Evolutionary conservation across 2,888 invertebrate species (phyloP).

Genomic region (Temnothorax unifasciatus): DNA sequence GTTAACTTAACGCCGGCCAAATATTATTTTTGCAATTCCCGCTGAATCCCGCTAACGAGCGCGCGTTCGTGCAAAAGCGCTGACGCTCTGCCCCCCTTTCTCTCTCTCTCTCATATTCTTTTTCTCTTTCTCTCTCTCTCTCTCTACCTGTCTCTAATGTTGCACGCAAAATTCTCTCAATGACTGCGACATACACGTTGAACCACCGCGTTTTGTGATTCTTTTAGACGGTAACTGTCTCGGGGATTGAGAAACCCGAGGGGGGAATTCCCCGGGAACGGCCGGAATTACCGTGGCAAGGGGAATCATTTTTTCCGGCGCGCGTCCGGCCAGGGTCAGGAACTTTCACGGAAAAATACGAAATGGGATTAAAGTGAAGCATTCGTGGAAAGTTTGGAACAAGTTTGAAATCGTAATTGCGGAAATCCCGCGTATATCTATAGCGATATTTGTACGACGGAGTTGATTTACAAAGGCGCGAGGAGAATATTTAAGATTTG

Average conservation of each 20-base stretch:
- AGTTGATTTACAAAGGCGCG: conserved; percentile 11
- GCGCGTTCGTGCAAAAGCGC: conserved; percentile 41
- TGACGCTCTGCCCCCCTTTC: conserved; percentile 23
- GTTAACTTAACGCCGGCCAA: conserved; percentile 45
- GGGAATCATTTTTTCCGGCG: background rate
- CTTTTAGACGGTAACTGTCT: background rate
- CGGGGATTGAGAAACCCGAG: conserved; percentile 4
- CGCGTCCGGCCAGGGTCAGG: background rate
- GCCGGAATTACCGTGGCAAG: background rate
- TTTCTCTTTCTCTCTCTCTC: background rate
- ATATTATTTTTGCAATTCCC: conserved; percentile 61
- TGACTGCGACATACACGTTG: background rate
- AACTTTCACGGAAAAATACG: background rate
- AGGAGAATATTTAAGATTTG: conserved; percentile 9
- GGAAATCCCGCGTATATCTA: background rate
- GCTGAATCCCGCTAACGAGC: conserved; percentile 55
- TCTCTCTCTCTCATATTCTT: background rate
- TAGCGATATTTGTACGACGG: conserved; percentile 20
- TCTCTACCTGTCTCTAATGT: background rate
- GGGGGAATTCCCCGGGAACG: background rate
- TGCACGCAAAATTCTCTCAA: conserved; percentile 18
- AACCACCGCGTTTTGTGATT: background rate
- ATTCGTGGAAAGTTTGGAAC: background rate
- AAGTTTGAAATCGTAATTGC: conserved; percentile 12
- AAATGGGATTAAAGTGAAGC: conserved; percentile 11